These are phyloP conservation scores for Grus americana DNA, from an alignment of 2,113 vertebrate species.

Conservation along the genomic window DNA sequence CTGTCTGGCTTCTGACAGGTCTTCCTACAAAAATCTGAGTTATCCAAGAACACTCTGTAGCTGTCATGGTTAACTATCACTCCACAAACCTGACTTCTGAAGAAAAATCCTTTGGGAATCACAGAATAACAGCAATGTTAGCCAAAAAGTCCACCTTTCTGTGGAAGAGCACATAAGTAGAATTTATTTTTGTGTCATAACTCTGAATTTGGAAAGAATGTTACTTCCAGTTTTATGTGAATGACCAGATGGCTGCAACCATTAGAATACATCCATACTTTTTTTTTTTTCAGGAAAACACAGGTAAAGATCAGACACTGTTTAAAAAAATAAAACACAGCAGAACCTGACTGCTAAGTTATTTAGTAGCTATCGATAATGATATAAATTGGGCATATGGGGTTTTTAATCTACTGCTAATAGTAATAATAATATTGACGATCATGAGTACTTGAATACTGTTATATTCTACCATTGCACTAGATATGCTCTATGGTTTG, in stretches of 20 bases:
- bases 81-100: background rate
- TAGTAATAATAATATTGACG: background rate
- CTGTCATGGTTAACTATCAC: slow-evolving; percentile 26
- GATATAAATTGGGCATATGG: background rate
- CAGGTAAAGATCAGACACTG: background rate
- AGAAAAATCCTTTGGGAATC: background rate
- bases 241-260: background rate
- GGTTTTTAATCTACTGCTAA: background rate
- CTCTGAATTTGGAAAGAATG: background rate
- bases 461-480: background rate
- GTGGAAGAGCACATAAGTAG: background rate
- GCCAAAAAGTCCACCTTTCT: background rate
- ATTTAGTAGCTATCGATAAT: slow-evolving; percentile 11
- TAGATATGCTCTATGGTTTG: background rate
- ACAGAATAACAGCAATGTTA: background rate
- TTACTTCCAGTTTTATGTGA: background rate
- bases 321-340: background rate
- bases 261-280: background rate
- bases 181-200: background rate
- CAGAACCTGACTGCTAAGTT: background rate
- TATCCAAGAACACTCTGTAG: slow-evolving; percentile 35
- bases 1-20: slow-evolving; percentile 42
- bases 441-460: background rate
- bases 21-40: slow-evolving; percentile 13
- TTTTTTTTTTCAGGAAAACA: background rate